Conservation (phyloP, 2,888 invertebrate species). For the Latheticus oryzae region DNA sequence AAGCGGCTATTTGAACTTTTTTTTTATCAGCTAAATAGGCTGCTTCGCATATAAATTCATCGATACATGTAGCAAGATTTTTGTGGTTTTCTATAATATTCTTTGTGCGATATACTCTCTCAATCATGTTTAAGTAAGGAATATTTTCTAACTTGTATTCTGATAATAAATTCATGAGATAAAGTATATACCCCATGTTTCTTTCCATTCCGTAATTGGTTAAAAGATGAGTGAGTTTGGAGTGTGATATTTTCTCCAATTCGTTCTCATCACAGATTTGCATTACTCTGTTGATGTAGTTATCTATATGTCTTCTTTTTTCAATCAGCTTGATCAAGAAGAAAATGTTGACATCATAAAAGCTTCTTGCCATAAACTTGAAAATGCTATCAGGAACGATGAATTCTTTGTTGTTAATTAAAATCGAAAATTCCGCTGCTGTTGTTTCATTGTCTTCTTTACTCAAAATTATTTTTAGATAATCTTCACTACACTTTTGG, state of each 20-base stretch:
- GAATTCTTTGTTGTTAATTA: background rate
- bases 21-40: background rate
- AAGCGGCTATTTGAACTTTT: background rate
- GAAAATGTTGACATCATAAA: background rate
- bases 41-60: background rate
- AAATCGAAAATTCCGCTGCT: background rate
- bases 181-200: too few species aligned
- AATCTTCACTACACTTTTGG: too few species aligned
- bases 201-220: too few species aligned
- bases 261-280: too few species aligned
- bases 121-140: too few species aligned
- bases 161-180: constrained; percentile 2
- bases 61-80: background rate
- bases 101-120: too few species aligned
- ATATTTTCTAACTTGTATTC: background rate
- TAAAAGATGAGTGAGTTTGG: too few species aligned
- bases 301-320: background rate
- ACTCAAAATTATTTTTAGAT: too few species aligned
- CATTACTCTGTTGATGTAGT: too few species aligned
- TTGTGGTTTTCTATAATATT: background rate
- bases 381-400: background rate
- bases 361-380: background rate
- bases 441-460: background rate
- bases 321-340: background rate
- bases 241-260: too few species aligned